phyloP scores from a whole-genome alignment of 2,797 vertebrate genomes.

The Euthynnus affinis region DNA sequence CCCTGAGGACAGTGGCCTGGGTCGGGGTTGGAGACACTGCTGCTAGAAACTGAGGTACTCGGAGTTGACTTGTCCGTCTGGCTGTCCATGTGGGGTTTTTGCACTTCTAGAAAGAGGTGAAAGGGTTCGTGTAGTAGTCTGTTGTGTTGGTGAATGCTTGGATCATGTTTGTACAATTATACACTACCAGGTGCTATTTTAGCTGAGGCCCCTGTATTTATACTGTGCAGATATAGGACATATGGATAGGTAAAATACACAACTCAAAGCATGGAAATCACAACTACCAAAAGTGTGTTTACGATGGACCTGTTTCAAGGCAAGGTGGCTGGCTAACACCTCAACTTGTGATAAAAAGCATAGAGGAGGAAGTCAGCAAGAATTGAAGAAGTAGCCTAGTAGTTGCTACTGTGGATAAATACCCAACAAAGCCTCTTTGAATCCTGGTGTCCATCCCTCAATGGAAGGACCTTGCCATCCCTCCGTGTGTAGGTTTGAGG shows the following conservation, averaged over 20 bases:
- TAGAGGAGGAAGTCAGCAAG: constrained; percentile 60
- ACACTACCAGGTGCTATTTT: constrained; percentile 41
- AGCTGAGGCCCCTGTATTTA: constrained; percentile 57
- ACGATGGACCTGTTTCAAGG: constrained; percentile 76
- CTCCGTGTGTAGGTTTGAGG: constrained; percentile 55
- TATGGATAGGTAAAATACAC: constrained; percentile 38
- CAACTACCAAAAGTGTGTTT: constrained; percentile 70
- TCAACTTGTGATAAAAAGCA: constrained; percentile 60
- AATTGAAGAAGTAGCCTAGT: constrained; percentile 37
- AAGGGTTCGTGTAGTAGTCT: constrained; percentile 55
- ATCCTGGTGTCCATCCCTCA: constrained; percentile 57
- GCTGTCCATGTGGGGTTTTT: constrained; percentile 63
- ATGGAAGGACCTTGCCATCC: constrained; percentile 63
- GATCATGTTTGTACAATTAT: constrained; percentile 55
- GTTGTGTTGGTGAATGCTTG: constrained; percentile 53
- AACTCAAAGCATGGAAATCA: constrained; percentile 58
- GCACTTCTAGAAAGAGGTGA: constrained; percentile 68
- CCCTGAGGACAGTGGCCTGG: constrained; percentile 79
- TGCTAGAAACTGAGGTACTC: constrained; percentile 83
- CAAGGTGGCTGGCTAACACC: constrained; percentile 77
- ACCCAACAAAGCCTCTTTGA: constrained; percentile 62
- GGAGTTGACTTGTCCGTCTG: constrained; percentile 72
- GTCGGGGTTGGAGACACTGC: constrained; percentile 67
- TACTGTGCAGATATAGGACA: constrained; percentile 57
- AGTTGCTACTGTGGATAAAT: constrained; percentile 70